phyloP scores from a whole-genome alignment of 2,797 vertebrate species.

The Cynodonichthys magdalenae region DNA sequence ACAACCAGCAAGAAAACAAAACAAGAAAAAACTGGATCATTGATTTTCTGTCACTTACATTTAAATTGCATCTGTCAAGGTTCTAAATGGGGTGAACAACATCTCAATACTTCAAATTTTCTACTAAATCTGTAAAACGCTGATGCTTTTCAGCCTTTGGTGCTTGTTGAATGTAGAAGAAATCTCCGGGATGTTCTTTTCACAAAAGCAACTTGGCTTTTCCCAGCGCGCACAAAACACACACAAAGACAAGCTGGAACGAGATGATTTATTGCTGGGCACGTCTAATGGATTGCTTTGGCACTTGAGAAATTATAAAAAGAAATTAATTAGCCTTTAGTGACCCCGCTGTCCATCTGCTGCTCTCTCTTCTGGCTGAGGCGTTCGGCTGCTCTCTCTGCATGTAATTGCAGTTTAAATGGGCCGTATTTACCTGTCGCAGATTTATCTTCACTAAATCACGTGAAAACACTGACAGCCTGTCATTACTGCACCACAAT shows the following conservation, averaged over 20 bases:
- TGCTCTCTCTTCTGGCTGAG: constrained; percentile 27
- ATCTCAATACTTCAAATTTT: constrained; percentile 39
- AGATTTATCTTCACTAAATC: constrained; percentile 50
- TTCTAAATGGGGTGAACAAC: constrained; percentile 38
- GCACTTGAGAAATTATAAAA: constrained; percentile 83
- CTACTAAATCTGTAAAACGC: constrained; percentile 17
- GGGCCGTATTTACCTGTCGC: constrained; percentile 52
- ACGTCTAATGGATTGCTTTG: constrained; percentile 82
- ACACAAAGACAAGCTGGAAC: constrained; percentile 33
- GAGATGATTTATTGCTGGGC: constrained; percentile 82
- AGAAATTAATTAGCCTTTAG: constrained; percentile 85
- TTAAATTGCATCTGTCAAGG: constrained; percentile 46
- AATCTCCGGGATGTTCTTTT: constrained; percentile 48
- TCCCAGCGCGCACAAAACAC: constrained; percentile 7
- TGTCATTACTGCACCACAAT: constrained; percentile 18
- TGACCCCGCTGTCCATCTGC: constrained; percentile 77
- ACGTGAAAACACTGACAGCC: constrained; percentile 25
- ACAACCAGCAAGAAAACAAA: constrained; percentile 14
- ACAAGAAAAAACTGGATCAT: constrained; percentile 33
- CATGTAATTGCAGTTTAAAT: constrained; percentile 74
- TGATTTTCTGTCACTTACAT: constrained; percentile 44
- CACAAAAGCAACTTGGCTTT: constrained; percentile 49
- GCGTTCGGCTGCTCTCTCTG: constrained; percentile 40
- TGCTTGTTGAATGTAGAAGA: constrained; percentile 26
- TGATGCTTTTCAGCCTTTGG: constrained; percentile 16